Percentiles rank a stretch among this genome's conserved stretches.
phyloP scores from a whole-genome alignment of 1,140 invertebrate species.

The Caenorhabditis latens region DNA sequence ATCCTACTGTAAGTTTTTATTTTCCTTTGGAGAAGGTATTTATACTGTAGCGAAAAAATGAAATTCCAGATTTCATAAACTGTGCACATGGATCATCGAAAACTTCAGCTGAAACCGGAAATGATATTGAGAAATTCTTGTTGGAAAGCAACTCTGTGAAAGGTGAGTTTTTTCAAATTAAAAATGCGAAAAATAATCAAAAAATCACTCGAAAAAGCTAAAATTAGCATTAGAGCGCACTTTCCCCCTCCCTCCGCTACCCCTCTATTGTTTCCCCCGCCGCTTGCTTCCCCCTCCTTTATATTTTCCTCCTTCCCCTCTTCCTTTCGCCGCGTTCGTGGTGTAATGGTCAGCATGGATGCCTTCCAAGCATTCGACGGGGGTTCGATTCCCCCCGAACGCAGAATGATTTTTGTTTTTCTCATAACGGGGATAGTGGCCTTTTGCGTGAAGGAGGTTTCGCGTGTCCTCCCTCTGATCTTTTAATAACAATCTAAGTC shows the following conservation, averaged over 20 bases:
- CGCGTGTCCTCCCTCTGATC: neutral
- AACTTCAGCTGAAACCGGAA: constrained; percentile 14
- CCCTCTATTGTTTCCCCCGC: too few relatives aligned
- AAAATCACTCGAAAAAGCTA: too few relatives aligned
- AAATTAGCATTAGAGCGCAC: too few relatives aligned
- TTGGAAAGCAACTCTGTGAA: constrained; percentile 15
- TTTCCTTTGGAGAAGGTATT: too few relatives aligned
- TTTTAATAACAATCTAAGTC: constrained; percentile 18
- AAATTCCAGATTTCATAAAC: neutral
- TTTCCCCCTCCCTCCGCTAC: neutral
- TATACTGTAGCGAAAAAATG: neutral
- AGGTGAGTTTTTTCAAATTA: neutral
- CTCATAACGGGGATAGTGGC: neutral
- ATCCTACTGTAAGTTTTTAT: constrained; percentile 2
- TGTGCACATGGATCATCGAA: neutral
- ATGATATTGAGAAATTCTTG: constrained; percentile 25
- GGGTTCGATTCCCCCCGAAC: constrained; percentile 78
- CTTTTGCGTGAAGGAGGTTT: neutral
- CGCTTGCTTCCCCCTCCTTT: neutral
- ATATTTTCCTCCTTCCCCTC: neutral
- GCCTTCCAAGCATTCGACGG: constrained; percentile 79
- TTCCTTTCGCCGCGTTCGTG: constrained; percentile 66
- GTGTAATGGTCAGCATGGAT: constrained; percentile 79
- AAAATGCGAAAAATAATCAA: too few relatives aligned
- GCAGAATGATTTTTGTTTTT: neutral